Evolutionary conservation across 2,888 invertebrate genomes (phyloP), one percentile per base, ranked within the genome.

Genomic region (Cephus pygmeus): DNA sequence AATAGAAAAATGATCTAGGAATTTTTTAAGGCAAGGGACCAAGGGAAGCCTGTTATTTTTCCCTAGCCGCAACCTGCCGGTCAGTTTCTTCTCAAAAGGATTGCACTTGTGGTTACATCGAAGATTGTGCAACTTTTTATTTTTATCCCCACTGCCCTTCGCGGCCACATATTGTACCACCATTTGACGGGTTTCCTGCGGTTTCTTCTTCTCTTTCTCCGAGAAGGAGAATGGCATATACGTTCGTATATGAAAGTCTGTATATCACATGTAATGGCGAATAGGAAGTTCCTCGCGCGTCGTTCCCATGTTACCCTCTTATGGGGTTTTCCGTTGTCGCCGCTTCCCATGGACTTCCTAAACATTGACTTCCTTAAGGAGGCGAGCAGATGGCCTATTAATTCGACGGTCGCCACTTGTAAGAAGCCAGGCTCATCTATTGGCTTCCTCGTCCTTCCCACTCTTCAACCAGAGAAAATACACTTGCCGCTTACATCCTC

Each of bases 261-360:
- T 56, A 56, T 56, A 23, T 23, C 23, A 56, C 23, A 23, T 23
- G 56, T 56, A 56, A 56, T 56, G 56, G 56, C 56, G 56, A 56
- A 56, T 56, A 76, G 74, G 79, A 71, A 69, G 69, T 40, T 34
- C 85, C 87, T 87, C 82, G 82, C 86, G 86, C 85, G 84, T 81
- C 88, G 88, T 91, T 91, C 91, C 91, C 91, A 91, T 91, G 89
- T 87, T 56, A 56, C 56, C 85, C 79, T 82, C 80, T 88, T 86
- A 86, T 90, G 91, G 85, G 91, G 87, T 90, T 89, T 91, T 91
- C 90, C 91, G 90, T 91, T 90, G 89, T 89, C 90, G 88, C 85
- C 85, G 89, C 87, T 91, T 91, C 91, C 91, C 91, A 91, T 91
- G 90, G 87, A 89, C 89, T 89, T 90, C 89, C 90, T 90, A 90